Conservation (phyloP, 2,113 vertebrate genomes). For the Cathartes aura region DNA sequence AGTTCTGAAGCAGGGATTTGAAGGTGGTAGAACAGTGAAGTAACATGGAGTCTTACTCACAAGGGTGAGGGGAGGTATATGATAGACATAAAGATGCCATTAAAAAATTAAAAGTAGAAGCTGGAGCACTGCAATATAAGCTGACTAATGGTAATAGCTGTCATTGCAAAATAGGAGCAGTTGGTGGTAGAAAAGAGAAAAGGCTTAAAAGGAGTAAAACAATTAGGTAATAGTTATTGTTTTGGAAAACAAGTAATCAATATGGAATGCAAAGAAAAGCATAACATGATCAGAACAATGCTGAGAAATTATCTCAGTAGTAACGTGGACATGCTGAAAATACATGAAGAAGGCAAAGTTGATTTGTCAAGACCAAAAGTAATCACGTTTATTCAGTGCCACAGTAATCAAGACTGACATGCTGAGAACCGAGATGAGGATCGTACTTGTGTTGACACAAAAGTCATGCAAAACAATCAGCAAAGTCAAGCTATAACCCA, state of each 20-base stretch:
- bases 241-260: background rate
- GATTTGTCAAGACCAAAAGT: background rate
- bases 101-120: background rate
- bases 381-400: background rate
- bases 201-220: background rate
- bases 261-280: background rate
- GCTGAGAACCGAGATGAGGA: background rate
- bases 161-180: background rate
- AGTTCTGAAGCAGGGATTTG: background rate
- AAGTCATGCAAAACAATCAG: background rate
- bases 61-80: background rate
- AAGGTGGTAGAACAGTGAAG: background rate
- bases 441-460: background rate
- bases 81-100: background rate
- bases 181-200: background rate
- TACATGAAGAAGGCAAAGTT: background rate
- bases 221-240: background rate
- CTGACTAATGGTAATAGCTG: background rate
- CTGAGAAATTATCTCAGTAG: background rate
- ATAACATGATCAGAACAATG: background rate
- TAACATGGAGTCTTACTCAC: background rate
- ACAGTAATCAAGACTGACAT: background rate
- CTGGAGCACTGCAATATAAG: background rate
- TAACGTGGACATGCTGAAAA: background rate
- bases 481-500: background rate